These are phyloP conservation scores for Cephus cinctus DNA, from an alignment of 1,140 invertebrate genomes.

Conservation along the genomic window DNA sequence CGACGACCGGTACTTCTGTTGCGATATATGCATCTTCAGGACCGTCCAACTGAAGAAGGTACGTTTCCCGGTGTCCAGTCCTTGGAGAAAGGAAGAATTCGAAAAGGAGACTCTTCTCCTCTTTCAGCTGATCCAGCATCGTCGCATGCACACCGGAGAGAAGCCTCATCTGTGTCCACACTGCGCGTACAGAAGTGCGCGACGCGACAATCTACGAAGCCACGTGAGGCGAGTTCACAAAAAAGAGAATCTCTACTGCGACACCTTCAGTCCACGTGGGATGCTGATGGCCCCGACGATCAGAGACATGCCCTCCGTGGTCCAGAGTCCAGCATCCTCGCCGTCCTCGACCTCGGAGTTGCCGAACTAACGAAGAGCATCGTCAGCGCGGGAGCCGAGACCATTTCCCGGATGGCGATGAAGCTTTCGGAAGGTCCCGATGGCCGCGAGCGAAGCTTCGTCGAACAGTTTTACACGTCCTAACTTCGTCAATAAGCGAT, in stretches of 20 bases:
- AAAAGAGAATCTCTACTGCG: constrained; percentile 58
- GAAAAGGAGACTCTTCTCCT: too few species aligned
- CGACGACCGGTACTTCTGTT: constrained; percentile 59
- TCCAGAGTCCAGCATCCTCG: constrained; percentile 37
- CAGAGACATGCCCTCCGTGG: constrained; percentile 18
- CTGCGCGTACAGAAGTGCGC: constrained; percentile 59
- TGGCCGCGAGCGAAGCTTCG: not conserved
- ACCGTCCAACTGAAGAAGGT: constrained; percentile 62
- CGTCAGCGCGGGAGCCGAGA: not conserved
- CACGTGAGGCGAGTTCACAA: constrained; percentile 62
- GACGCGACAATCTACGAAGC: constrained; percentile 59
- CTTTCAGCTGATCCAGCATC: constrained; percentile 55
- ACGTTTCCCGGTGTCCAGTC: constrained; percentile 1
- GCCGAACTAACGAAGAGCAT: constrained; percentile 15
- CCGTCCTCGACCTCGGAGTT: constrained; percentile 24
- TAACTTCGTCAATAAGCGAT: constrained; percentile 43
- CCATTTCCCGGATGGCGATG: not conserved
- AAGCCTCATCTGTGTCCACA: constrained; percentile 61
- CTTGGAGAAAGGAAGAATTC: too few species aligned
- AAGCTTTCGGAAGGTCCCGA: too few species aligned
- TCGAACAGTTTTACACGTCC: constrained; percentile 34
- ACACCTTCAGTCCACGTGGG: constrained; percentile 58
- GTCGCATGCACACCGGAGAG: constrained; percentile 63
- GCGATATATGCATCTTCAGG: constrained; percentile 60
- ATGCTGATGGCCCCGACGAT: constrained; percentile 46